phyloP scores from a whole-genome alignment of 2,797 vertebrate genomes.

The Vireo griseus region DNA sequence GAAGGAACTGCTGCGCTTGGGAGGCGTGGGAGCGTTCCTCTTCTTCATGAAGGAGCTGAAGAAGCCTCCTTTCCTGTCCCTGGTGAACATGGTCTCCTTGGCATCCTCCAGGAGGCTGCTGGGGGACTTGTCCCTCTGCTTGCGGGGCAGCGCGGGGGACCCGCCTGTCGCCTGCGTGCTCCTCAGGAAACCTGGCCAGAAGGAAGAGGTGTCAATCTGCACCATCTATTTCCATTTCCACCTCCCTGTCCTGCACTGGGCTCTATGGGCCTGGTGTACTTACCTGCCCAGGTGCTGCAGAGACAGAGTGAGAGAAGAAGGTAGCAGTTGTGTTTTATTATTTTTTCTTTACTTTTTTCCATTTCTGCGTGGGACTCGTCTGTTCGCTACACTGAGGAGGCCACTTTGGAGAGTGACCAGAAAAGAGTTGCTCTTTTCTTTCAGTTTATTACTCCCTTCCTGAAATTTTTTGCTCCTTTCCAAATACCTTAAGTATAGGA shows the following conservation, averaged over 20 bases:
- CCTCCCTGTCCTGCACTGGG: neutral
- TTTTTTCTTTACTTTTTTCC: neutral
- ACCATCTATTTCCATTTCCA: neutral
- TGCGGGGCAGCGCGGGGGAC: constrained; percentile 93
- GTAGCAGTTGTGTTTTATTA: neutral
- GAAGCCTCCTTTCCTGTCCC: constrained; percentile 95
- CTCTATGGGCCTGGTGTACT: neutral
- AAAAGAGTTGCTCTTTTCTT: neutral
- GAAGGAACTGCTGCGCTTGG: constrained; percentile 96
- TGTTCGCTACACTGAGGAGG: neutral
- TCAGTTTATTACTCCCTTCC: neutral
- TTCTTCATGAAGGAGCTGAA: constrained; percentile 99
- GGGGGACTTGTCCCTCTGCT: constrained; percentile 95
- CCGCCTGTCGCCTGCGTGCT: constrained; percentile 74
- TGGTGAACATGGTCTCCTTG: constrained; percentile 90
- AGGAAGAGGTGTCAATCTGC: neutral
- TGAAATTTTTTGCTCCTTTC: neutral
- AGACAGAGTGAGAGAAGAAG: neutral
- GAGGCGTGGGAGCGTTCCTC: constrained; percentile 92
- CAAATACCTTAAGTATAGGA: neutral
- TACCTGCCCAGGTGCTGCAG: neutral
- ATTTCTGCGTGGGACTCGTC: neutral
- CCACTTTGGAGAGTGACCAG: neutral
- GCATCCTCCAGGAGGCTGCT: constrained; percentile 88
- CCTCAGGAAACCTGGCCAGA: constrained; percentile 74